These are phyloP conservation scores for Polydrusus tereticollis DNA, from an alignment of 2,888 invertebrate species.

Conservation along the genomic window DNA sequence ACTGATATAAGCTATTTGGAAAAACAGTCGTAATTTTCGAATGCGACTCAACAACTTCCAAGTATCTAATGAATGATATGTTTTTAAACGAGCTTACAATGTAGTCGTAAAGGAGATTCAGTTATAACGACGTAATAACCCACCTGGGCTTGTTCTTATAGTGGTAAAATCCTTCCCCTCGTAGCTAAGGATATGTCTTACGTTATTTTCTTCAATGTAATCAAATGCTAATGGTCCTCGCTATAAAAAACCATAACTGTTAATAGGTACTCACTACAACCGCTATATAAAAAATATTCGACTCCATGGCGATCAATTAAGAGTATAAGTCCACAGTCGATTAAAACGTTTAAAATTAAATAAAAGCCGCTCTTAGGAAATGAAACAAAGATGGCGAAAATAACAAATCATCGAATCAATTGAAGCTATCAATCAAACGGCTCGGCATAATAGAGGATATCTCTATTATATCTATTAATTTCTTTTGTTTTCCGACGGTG, in stretches of 20 bases:
- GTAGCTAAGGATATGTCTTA: too few relatives aligned
- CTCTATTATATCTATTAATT: constrained; percentile 31
- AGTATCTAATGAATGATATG: background rate
- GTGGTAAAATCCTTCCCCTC: too few relatives aligned
- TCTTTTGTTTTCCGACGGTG: constrained; percentile 18
- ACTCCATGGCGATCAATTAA: background rate
- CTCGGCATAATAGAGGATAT: constrained; percentile 13
- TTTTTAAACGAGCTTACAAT: background rate
- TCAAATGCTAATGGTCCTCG: too few relatives aligned
- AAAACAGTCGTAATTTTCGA: background rate
- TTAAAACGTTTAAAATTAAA: constrained; percentile 30
- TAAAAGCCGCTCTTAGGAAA: constrained; percentile 11
- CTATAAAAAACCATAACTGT: background rate
- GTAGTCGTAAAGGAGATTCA: too few relatives aligned
- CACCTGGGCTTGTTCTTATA: too few relatives aligned
- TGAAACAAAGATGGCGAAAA: constrained; percentile 31
- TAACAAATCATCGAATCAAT: constrained; percentile 44
- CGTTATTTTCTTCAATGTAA: too few relatives aligned
- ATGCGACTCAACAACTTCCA: background rate
- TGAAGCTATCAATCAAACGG: constrained; percentile 40
- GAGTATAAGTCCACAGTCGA: background rate
- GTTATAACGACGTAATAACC: too few relatives aligned
- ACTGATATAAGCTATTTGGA: background rate
- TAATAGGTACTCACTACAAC: background rate
- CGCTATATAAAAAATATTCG: background rate